A percentile compares a stretch with the other conserved stretches of the same genome.
Conservation (phyloP, 2,888 invertebrate genomes). For the Didymodactylos carnosus region DNA sequence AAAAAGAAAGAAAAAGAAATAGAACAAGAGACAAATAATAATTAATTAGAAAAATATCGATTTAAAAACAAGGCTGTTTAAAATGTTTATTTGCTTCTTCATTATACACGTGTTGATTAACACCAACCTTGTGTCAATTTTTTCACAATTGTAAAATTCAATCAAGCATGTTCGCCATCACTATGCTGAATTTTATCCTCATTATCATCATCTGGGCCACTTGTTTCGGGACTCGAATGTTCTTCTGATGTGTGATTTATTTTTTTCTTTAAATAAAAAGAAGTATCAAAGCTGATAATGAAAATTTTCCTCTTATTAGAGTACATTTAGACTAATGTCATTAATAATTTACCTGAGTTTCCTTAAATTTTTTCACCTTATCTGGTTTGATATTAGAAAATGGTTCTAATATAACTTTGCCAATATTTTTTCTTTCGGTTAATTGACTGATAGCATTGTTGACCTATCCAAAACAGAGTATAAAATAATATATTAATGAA, state of each 20-base stretch:
- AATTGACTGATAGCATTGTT: slow-evolving; percentile 74
- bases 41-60: too few species aligned
- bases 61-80: too few species aligned
- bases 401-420: slow-evolving; percentile 63
- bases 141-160: too few species aligned
- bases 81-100: too few species aligned
- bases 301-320: background rate
- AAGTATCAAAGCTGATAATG: background rate
- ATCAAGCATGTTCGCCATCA: too few species aligned
- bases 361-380: background rate
- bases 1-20: too few species aligned
- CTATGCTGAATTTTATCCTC: background rate
- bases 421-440: slow-evolving; percentile 73
- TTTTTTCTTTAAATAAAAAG: background rate
- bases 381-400: slow-evolving; percentile 3
- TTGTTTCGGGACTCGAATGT: background rate
- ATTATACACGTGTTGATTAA: too few species aligned
- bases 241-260: background rate
- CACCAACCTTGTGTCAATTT: too few species aligned
- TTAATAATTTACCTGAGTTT: background rate
- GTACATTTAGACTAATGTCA: too few species aligned
- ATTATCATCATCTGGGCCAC: background rate
- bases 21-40: too few species aligned
- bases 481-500: background rate
- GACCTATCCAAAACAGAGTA: slow-evolving; percentile 39